Evolutionary conservation across 1,140 invertebrate species (phyloP), one percentile per base, ranked within the genome.

Genomic region (Sminthurinus signatus): DNA sequence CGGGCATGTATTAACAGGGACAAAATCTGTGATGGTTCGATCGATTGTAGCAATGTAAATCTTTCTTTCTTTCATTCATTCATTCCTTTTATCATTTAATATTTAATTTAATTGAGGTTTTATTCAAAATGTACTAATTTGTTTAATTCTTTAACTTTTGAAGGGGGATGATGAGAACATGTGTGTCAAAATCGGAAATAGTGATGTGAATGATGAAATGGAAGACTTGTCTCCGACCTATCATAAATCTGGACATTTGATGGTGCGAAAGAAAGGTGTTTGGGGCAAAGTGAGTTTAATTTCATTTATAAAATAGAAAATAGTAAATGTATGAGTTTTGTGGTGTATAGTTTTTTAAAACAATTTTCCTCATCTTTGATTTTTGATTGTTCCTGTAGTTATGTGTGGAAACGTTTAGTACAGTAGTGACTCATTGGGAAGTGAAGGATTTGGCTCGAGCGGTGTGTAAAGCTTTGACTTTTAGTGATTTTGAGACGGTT

Each of bases 161-260:
- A n/a, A 84, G 57, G 86, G 85, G 1, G 89, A 91, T 73, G 91
- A 94, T 75, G 91, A 93, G 75, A 82, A 82, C 44, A 84, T 85
- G 60, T 89, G 87, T 71, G 84, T 80, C 19, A 76, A 75, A 51
- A 72, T 80, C 15, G 74, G 76, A 0, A 73, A 78, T 0, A 77
- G 78, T 17, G 51, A 78, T 1, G 75, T 76, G 27, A 75, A 76
- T 5, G 73, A 70, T 28, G 57, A 63, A 1, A 52, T 70, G 15
- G 67, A 72, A 50, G 68, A 65, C 23, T 66, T 68, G 59, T 63
- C 65, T 28, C 52, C 65, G 42, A 67, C 62, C 42, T 67, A 71
- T 61, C 62, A 71, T 29, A n/a, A 52, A 52, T 44, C 64, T 27
- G 61, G 67, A 32, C 32, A 64, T 54, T 17, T 62, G 36, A 59